Evolutionary conservation across 1,140 invertebrate species (phyloP).

Genomic region (Drosophila paulistorum): DNA sequence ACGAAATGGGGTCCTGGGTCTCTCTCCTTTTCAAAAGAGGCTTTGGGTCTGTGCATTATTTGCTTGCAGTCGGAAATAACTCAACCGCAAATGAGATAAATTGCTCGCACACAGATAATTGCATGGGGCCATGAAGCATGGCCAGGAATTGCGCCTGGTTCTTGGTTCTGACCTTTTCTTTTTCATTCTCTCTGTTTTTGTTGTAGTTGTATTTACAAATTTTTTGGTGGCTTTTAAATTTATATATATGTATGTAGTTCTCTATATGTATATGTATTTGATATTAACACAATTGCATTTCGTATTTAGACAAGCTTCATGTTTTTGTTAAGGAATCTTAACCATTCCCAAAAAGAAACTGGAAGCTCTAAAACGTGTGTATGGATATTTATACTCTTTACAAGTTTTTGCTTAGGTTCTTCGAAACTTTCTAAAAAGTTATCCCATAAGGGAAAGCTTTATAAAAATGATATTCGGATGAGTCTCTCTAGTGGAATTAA

Average conservation of each 20-base stretch:
- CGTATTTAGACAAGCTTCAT: conserved; percentile 5
- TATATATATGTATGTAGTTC: background rate
- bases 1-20: background rate
- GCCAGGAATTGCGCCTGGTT: conserved; percentile 27
- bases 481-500: background rate
- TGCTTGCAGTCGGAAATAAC: conserved; percentile 79
- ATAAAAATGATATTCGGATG: too few species aligned
- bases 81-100: conserved; percentile 83
- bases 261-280: background rate
- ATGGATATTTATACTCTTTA: conserved; percentile 2
- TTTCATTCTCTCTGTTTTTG: conserved; percentile 31
- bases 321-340: background rate
- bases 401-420: background rate
- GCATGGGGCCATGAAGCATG: conserved; percentile 50
- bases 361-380: conserved; percentile 30
- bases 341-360: background rate
- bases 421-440: background rate
- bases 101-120: conserved; percentile 81
- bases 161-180: conserved; percentile 13
- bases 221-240: conserved; percentile 15
- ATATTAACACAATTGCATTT: background rate
- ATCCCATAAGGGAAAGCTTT: too few species aligned
- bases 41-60: conserved; percentile 54
- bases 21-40: background rate
- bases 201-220: conserved; percentile 68